Evolutionary conservation across 2,888 invertebrate genomes (phyloP).

Genomic region (Rhogogaster chlorosoma): DNA sequence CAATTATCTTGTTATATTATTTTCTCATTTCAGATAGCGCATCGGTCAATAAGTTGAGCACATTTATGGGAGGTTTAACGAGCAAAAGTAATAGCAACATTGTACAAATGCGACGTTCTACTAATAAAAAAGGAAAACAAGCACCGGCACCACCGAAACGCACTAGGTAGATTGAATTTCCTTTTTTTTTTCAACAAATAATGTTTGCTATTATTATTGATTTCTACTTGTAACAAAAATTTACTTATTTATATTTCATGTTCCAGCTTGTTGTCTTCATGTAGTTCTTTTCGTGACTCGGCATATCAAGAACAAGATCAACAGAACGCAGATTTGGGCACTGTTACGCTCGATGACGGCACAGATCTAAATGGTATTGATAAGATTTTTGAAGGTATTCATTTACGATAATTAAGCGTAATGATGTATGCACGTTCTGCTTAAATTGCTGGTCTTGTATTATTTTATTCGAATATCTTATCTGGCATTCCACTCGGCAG

Average conservation of each 20-base stretch:
- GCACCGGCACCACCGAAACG: constrained; percentile 97
- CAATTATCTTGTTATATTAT: not conserved
- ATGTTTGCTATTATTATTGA: not conserved
- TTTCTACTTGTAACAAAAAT: too few species aligned
- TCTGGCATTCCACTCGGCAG: constrained; percentile 58
- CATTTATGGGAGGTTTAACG: constrained; percentile 81
- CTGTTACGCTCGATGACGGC: constrained; percentile 79
- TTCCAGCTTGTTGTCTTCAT: constrained; percentile 88
- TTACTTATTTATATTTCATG: constrained; percentile 56
- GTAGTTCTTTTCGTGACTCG: constrained; percentile 92
- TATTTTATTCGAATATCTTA: constrained; percentile 57
- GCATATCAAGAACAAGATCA: constrained; percentile 86
- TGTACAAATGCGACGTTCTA: constrained; percentile 92
- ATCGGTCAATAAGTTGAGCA: constrained; percentile 82
- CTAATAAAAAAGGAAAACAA: constrained; percentile 94
- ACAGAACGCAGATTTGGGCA: constrained; percentile 78
- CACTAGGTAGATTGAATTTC: constrained; percentile 86
- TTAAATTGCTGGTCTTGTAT: constrained; percentile 56
- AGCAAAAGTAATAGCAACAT: constrained; percentile 82
- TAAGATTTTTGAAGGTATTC: constrained; percentile 80
- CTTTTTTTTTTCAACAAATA: constrained; percentile 32
- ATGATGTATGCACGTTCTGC: constrained; percentile 69
- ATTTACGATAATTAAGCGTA: constrained; percentile 78
- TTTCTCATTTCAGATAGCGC: constrained; percentile 75
- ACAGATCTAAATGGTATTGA: constrained; percentile 81